A percentile compares a stretch with the other conserved stretches of the same genome.
Conservation (phyloP, 2,797 vertebrate genomes). For the Passerculus sandwichensis region DNA sequence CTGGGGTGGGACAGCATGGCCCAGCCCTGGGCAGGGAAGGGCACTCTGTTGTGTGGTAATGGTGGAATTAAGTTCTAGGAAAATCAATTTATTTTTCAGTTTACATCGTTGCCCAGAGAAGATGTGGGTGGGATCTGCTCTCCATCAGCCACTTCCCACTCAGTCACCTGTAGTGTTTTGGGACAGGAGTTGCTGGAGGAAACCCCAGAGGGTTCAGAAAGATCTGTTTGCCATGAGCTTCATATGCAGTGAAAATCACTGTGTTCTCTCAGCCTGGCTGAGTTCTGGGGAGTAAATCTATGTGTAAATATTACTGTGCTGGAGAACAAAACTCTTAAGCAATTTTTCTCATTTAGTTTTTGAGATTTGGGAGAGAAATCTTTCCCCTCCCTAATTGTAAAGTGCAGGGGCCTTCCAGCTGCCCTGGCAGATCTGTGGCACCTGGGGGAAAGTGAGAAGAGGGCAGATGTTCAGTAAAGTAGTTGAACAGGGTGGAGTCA, state of each 20-base stretch:
- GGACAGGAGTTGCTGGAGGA: background rate
- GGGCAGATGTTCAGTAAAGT: background rate
- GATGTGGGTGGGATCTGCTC: background rate
- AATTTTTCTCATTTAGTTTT: background rate
- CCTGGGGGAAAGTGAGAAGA: background rate
- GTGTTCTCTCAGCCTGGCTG: background rate
- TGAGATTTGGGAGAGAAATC: background rate
- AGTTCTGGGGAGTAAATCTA: background rate
- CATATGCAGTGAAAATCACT: background rate
- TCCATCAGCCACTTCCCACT: background rate
- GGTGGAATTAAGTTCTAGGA: background rate
- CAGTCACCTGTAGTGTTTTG: background rate
- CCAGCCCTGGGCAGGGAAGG: background rate
- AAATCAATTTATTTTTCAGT: background rate
- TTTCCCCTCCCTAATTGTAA: background rate
- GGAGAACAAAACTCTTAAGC: background rate
- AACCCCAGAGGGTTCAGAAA: background rate
- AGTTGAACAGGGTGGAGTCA: background rate
- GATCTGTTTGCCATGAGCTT: background rate
- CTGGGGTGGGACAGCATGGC: background rate
- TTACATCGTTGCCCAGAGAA: background rate
- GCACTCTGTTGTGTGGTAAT: background rate
- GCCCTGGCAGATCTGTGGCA: background rate
- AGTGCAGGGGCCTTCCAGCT: background rate
- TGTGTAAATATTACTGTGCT: background rate